phyloP scores from a whole-genome alignment of 2,797 vertebrate species.

The Pseudochaenichthys georgianus region DNA sequence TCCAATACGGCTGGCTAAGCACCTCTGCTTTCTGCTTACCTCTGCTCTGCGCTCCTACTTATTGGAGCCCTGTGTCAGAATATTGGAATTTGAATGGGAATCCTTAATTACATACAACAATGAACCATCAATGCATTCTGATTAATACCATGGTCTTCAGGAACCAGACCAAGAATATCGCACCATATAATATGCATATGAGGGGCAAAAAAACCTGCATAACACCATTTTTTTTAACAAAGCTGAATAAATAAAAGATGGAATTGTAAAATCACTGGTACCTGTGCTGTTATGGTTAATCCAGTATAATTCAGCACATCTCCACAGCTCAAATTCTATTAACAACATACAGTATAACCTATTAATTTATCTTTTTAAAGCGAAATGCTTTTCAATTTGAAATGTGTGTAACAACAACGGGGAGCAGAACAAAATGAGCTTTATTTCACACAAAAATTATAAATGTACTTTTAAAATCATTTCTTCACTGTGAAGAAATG shows the following conservation, averaged over 20 bases:
- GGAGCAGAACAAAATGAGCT: too few relatives aligned
- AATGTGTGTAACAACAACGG: too few relatives aligned
- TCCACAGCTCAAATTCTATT: constrained; percentile 26
- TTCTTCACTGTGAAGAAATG: neutral
- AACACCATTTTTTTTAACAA: neutral
- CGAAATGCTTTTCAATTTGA: neutral
- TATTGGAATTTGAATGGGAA: constrained; percentile 75
- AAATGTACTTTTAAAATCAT: too few relatives aligned
- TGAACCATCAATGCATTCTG: constrained; percentile 58
- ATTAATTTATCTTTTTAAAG: neutral
- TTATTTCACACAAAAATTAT: too few relatives aligned
- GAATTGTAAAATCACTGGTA: neutral
- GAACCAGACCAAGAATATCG: constrained; percentile 29
- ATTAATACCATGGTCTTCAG: constrained; percentile 65
- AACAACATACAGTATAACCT: neutral
- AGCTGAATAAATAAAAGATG: constrained; percentile 3
- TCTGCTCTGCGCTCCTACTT: constrained; percentile 66
- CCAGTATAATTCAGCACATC: constrained; percentile 19
- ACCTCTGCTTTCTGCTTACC: constrained; percentile 86
- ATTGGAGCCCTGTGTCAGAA: constrained; percentile 56
- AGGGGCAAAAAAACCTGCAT: neutral
- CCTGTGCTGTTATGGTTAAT: neutral
- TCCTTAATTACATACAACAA: constrained; percentile 77
- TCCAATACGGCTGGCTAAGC: constrained; percentile 86
- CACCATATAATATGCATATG: neutral